Base-by-base conservation (phyloP, 1,140 invertebrate genomes). In the Gonioctena quinquepunctata region DNA sequence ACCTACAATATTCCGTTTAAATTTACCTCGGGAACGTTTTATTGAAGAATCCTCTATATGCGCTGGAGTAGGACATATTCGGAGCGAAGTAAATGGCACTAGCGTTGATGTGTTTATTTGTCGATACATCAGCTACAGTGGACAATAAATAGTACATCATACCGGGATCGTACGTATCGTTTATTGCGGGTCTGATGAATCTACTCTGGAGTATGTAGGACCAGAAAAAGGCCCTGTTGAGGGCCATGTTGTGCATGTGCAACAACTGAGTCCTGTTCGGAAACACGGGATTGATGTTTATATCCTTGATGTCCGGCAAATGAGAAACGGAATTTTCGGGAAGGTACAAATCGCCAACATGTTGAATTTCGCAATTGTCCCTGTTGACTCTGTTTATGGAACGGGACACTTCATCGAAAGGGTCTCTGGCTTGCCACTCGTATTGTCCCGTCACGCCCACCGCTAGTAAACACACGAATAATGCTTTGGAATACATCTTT, bases 91-190 rank as follows among this genome's bases (percentile, higher is more conserved):
- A 98, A 67, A 99, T 90, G 0, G 95, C 92, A 80, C 94, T 96
- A 57, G 94, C 93, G 85, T 99, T 99, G 65, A 99, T 92, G 72
- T 92, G 91, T 0, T 92, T 91, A 86, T 97, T 98, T 0, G 96
- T 89, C 0, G 96, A 94, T 0, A 99, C 95, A 84, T 99, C 97
- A 0, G 97, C 96, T 0, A 97, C 93, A 0, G 95, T 92, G 1
- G 96, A 97, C 18, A 99, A 85, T 79, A 98, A 97, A 79, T 98
- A 97, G 81, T 99, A 99, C 94, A 98, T 96, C 90, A 99, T 95
- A 64, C 97, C 96, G 0, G 97, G 96, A 86, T 98, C 96, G 72
- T 96, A 94, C 0, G 94, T 94, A 77, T 96, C 94, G 81, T 95
- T 95, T 18, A 94, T 94, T 13, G 93, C 93, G 1, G 94, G 94